Percentiles rank a stretch among this genome's conserved stretches.
phyloP scores from a whole-genome alignment of 2,888 invertebrate genomes.

The Mythimna loreyi region DNA sequence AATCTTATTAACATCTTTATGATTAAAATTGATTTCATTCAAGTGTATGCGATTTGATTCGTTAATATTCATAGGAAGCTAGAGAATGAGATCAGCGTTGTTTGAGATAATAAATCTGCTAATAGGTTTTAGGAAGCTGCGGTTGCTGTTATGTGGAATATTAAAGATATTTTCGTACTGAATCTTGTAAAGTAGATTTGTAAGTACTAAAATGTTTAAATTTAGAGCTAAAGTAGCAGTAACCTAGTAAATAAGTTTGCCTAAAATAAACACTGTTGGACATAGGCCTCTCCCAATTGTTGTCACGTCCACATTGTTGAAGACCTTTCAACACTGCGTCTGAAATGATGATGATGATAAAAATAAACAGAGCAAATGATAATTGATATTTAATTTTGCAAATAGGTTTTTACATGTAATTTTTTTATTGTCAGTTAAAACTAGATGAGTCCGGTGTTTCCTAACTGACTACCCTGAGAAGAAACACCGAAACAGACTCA shows the following conservation, averaged over 20 bases:
- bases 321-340: too few relatives aligned
- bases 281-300: too few relatives aligned
- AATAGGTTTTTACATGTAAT: too few relatives aligned
- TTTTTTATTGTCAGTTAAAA: too few relatives aligned
- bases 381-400: too few relatives aligned
- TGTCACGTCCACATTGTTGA: too few relatives aligned
- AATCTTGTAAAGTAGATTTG: background rate
- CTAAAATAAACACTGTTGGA: too few relatives aligned
- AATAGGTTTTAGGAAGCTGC: conserved; percentile 34
- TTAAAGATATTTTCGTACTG: background rate
- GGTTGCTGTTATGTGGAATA: conserved; percentile 12
- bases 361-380: too few relatives aligned
- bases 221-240: background rate
- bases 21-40: conserved; percentile 34
- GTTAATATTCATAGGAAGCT: conserved; percentile 44
- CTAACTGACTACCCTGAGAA: too few relatives aligned
- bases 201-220: background rate
- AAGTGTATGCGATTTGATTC: conserved; percentile 20
- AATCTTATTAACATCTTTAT: conserved; percentile 33
- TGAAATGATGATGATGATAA: too few relatives aligned
- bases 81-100: conserved; percentile 16
- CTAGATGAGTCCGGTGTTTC: too few relatives aligned
- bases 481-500: too few relatives aligned
- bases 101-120: conserved; percentile 26
- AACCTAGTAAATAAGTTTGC: background rate